Conservation (phyloP, 2,888 invertebrate species). For the Drosophila multiciliata region DNA sequence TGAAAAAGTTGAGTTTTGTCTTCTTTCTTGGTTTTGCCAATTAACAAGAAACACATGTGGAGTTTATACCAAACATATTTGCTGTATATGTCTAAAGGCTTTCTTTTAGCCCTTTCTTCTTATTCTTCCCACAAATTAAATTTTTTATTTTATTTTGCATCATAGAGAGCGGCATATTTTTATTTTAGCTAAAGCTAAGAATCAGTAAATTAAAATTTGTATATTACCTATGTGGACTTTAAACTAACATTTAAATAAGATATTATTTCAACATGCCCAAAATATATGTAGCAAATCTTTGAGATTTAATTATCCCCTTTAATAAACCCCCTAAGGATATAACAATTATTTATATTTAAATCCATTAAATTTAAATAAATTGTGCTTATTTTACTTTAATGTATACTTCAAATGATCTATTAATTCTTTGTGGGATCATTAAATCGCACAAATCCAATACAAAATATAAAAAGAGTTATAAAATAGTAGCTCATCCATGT, state of each 20-base stretch:
- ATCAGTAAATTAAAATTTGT: neutral
- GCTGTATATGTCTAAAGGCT: neutral
- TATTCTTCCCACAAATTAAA: neutral
- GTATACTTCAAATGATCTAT: neutral
- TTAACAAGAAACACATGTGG: neutral
- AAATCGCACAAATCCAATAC: neutral
- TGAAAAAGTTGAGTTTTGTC: too few relatives aligned
- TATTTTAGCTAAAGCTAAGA: neutral
- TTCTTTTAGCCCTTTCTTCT: neutral
- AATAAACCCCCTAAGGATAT: neutral
- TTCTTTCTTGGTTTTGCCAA: neutral
- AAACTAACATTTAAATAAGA: neutral
- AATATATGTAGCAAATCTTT: too few relatives aligned
- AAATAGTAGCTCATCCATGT: neutral
- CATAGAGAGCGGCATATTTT: neutral
- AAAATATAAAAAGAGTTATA: neutral
- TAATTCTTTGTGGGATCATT: neutral
- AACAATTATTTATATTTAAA: too few relatives aligned
- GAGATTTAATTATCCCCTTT: neutral
- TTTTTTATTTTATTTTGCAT: neutral
- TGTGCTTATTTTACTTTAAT: neutral
- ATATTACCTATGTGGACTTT: neutral
- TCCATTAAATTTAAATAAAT: neutral
- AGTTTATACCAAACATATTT: neutral
- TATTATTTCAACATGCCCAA: neutral